Evolutionary conservation across 2,797 vertebrate genomes (phyloP).

Genomic region (Neostethus bicornis): DNA sequence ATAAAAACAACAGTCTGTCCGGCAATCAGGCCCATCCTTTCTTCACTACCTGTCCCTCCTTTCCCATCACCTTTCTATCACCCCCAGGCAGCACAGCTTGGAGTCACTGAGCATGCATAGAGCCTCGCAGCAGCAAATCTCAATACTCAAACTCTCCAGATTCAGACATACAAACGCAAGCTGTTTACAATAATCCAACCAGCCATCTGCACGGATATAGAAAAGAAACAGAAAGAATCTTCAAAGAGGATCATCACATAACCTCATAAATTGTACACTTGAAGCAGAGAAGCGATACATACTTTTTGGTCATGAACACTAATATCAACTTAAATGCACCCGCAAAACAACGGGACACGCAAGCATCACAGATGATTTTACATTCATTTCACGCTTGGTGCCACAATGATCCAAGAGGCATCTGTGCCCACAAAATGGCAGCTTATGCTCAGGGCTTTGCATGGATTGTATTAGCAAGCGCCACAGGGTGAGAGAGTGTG

Average conservation of each 20-base stretch:
- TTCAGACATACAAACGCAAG: slow-evolving; percentile 32
- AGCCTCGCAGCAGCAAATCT: slow-evolving; percentile 44
- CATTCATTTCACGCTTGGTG: slow-evolving; percentile 74
- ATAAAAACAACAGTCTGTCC: slow-evolving; percentile 15
- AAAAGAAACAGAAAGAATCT: slow-evolving; percentile 25
- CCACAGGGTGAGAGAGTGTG: slow-evolving; percentile 46
- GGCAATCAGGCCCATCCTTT: slow-evolving; percentile 12
- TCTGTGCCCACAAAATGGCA: slow-evolving; percentile 72
- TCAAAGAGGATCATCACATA: slow-evolving; percentile 27
- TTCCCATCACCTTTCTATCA: slow-evolving; percentile 16
- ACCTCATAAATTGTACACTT: slow-evolving; percentile 25
- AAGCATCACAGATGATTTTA: slow-evolving; percentile 69
- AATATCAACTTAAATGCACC: slow-evolving; percentile 61
- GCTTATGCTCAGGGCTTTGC: slow-evolving; percentile 58
- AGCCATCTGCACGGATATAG: slow-evolving; percentile 41
- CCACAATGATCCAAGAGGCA: slow-evolving; percentile 71
- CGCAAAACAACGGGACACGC: slow-evolving; percentile 64
- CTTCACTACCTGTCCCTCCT: not conserved
- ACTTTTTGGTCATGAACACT: slow-evolving; percentile 33
- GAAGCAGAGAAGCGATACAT: slow-evolving; percentile 34
- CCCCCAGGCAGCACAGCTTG: slow-evolving; percentile 52
- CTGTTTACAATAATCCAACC: slow-evolving; percentile 50
- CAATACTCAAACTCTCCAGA: slow-evolving; percentile 45
- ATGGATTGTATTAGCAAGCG: slow-evolving; percentile 65
- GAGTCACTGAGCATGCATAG: slow-evolving; percentile 42